phyloP scores from a whole-genome alignment of 2,113 vertebrate genomes.

The Ameiurus melas region DNA sequence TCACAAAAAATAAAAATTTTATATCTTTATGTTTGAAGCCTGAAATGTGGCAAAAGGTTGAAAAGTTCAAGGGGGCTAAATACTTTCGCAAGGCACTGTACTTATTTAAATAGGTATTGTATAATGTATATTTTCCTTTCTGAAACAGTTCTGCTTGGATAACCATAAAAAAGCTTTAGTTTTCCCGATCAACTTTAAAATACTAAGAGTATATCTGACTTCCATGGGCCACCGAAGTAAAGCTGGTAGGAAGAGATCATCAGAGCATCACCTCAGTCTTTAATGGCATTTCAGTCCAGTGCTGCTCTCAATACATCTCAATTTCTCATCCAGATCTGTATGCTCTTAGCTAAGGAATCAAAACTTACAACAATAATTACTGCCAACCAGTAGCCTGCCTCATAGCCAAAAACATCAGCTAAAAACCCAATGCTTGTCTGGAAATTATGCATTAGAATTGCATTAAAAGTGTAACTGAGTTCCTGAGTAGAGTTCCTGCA shows the following conservation, averaged over 20 bases:
- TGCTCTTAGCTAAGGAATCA: slow-evolving; percentile 51
- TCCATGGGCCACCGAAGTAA: slow-evolving; percentile 32
- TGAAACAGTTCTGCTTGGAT: neutral
- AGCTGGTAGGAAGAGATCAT: slow-evolving; percentile 59
- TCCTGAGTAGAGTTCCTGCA: neutral
- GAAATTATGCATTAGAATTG: neutral
- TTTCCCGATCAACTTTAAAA: neutral
- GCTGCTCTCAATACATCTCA: slow-evolving; percentile 44
- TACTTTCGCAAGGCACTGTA: too few relatives aligned
- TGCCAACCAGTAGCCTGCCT: slow-evolving; percentile 38
- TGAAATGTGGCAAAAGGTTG: too few relatives aligned
- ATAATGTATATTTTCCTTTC: neutral
- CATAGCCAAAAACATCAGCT: neutral
- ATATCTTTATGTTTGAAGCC: too few relatives aligned
- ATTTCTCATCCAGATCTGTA: slow-evolving; percentile 49
- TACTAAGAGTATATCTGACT: neutral
- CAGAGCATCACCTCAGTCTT: slow-evolving; percentile 55
- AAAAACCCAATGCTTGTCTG: neutral
- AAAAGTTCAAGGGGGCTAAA: too few relatives aligned
- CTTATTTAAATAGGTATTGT: neutral
- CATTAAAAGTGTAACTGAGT: neutral
- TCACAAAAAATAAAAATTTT: too few relatives aligned
- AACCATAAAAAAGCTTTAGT: neutral
- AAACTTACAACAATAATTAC: slow-evolving; percentile 25
- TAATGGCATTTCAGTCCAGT: slow-evolving; percentile 44